These are phyloP conservation scores for Thalassarche chlororhynchos DNA, from an alignment of 2,113 vertebrate species.

Conservation along the genomic window DNA sequence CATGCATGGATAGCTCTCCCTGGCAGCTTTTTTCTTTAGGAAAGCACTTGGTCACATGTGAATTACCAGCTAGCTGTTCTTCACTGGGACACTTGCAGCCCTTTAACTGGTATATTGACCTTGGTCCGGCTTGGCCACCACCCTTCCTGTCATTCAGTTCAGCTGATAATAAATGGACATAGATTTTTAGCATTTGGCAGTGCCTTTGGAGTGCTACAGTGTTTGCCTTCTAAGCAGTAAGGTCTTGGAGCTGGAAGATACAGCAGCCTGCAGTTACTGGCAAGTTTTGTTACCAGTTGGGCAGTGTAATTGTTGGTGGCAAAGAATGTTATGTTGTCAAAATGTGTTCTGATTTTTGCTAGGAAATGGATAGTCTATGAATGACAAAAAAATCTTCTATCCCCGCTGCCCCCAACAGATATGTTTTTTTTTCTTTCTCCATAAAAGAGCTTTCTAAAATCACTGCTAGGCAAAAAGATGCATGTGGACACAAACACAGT, in stretches of 20 bases:
- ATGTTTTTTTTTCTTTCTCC: background rate
- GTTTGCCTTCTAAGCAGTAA: background rate
- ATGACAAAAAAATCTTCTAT: background rate
- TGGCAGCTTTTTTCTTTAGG: background rate
- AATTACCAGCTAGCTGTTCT: background rate
- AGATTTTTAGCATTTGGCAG: background rate
- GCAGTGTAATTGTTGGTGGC: background rate
- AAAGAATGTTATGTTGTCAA: background rate
- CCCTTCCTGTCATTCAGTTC: constrained; percentile 33
- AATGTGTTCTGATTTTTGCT: background rate
- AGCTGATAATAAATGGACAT: background rate
- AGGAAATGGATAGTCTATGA: background rate
- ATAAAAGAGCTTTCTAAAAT: background rate
- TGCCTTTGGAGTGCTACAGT: background rate
- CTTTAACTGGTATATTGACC: background rate
- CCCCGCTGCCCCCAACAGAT: too few relatives aligned
- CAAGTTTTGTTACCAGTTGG: background rate
- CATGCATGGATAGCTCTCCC: background rate
- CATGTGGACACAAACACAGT: background rate
- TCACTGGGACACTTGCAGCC: background rate
- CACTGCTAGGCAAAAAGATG: background rate
- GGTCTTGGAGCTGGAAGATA: background rate
- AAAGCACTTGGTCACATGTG: background rate
- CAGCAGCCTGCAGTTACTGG: background rate
- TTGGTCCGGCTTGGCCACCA: background rate